phyloP scores from a whole-genome alignment of 2,113 vertebrate species.

The Oryzias melastigma region DNA sequence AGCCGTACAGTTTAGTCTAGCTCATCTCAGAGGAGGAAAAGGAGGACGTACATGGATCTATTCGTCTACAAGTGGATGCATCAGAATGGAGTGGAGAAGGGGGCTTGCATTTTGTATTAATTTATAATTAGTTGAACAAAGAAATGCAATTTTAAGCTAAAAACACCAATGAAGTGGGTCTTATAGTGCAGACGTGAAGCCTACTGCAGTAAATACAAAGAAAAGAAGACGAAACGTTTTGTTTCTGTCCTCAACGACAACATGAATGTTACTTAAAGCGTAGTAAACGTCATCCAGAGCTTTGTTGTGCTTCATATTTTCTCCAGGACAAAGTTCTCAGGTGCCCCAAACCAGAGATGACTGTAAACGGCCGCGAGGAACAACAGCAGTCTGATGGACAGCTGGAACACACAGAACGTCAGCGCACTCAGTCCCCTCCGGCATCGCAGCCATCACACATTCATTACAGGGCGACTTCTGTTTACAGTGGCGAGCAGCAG shows the following conservation, averaged over 20 bases:
- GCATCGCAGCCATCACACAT: constrained; percentile 39
- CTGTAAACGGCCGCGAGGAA: constrained; percentile 56
- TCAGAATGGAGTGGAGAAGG: too few relatives aligned
- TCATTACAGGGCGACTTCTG: constrained; percentile 44
- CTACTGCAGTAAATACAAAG: too few relatives aligned
- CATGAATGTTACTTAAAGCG: not conserved
- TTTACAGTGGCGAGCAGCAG: constrained; percentile 53
- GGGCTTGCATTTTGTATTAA: too few relatives aligned
- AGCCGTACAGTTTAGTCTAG: too few relatives aligned
- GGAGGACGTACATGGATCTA: too few relatives aligned
- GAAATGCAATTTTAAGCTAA: too few relatives aligned
- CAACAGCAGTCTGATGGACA: constrained; percentile 17
- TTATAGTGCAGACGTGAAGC: too few relatives aligned
- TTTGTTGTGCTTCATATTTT: constrained; percentile 14
- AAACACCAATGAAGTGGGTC: too few relatives aligned
- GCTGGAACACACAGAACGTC: constrained; percentile 30
- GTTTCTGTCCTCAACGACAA: not conserved
- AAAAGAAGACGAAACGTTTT: too few relatives aligned
- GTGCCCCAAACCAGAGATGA: constrained; percentile 35
- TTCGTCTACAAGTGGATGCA: too few relatives aligned
- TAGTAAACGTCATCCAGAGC: not conserved
- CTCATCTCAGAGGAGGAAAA: too few relatives aligned
- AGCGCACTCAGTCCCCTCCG: constrained; percentile 33
- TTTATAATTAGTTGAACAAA: too few relatives aligned
- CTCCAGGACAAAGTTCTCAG: not conserved